These are phyloP conservation scores for Ditula angustiorana DNA, from an alignment of 2,888 invertebrate genomes.

Conservation along the genomic window DNA sequence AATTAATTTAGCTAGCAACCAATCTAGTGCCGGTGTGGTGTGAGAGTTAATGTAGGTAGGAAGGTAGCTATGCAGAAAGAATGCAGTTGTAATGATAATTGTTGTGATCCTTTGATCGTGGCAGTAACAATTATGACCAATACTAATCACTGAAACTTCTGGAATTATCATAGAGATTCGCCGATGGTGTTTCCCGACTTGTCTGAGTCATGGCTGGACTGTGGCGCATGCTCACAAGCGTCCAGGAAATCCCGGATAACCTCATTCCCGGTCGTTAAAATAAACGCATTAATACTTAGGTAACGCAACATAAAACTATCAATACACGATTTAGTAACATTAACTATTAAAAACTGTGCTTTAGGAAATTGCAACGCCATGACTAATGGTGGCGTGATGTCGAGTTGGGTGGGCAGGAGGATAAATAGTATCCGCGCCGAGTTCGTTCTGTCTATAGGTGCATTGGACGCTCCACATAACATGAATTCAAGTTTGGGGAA, in stretches of 20 bases:
- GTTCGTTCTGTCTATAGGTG: constrained; percentile 35
- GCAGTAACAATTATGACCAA: neutral
- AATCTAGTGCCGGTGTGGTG: too few species aligned
- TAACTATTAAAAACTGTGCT: neutral
- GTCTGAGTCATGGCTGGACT: constrained; percentile 43
- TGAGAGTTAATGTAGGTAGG: too few species aligned
- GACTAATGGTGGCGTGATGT: constrained; percentile 35
- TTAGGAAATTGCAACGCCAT: constrained; percentile 32
- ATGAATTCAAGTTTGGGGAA: constrained; percentile 45
- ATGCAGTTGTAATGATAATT: too few species aligned
- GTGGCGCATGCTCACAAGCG: constrained; percentile 67
- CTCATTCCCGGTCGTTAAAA: constrained; percentile 53
- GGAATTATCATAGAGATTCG: neutral
- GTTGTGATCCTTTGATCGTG: too few species aligned
- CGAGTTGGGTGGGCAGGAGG: constrained; percentile 6
- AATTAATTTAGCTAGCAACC: too few species aligned
- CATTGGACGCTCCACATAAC: constrained; percentile 40
- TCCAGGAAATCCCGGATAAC: constrained; percentile 58
- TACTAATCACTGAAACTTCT: neutral
- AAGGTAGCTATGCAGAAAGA: too few species aligned
- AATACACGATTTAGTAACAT: neutral
- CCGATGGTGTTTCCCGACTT: constrained; percentile 10
- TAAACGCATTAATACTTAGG: constrained; percentile 15
- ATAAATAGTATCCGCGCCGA: constrained; percentile 15
- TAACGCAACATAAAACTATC: constrained; percentile 6